phyloP scores from a whole-genome alignment of 2,797 vertebrate genomes.

The Synanceia verrucosa region DNA sequence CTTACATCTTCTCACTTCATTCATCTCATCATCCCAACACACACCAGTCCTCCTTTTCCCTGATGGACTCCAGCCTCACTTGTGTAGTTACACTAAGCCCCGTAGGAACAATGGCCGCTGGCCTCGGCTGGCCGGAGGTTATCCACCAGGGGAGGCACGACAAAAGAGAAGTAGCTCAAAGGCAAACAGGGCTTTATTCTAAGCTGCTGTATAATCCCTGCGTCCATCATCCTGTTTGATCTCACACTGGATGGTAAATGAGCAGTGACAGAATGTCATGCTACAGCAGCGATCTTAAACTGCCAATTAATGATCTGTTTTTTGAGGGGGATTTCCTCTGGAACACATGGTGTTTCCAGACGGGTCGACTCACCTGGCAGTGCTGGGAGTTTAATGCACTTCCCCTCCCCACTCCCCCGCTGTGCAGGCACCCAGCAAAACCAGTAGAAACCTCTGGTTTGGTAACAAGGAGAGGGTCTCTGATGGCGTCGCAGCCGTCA shows the following conservation, averaged over 20 bases:
- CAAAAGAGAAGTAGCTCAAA: conserved; percentile 64
- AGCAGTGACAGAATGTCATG: conserved; percentile 33
- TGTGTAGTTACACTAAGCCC: conserved; percentile 22
- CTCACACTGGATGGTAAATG: conserved; percentile 51
- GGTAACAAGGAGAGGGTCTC: neutral
- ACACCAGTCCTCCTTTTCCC: conserved; percentile 20
- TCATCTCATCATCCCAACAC: conserved; percentile 11
- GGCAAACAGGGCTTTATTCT: conserved; percentile 60
- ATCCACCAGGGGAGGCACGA: conserved; percentile 56
- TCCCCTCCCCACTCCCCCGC: neutral
- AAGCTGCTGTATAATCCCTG: conserved; percentile 64
- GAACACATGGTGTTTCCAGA: conserved; percentile 46
- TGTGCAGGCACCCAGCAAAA: neutral
- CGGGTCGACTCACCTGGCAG: conserved; percentile 19
- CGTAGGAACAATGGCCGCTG: conserved; percentile 69
- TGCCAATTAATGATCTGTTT: conserved; percentile 46
- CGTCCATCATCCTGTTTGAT: conserved; percentile 65
- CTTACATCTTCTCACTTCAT: conserved; percentile 18
- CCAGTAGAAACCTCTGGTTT: neutral
- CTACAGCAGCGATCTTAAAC: conserved; percentile 40
- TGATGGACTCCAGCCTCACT: conserved; percentile 5
- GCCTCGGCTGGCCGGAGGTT: conserved; percentile 47
- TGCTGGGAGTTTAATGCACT: neutral
- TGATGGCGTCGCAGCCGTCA: neutral
- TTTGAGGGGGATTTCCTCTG: conserved; percentile 24